Evolutionary conservation across 2,888 invertebrate genomes (phyloP).

Genomic region (Meteorus colon): DNA sequence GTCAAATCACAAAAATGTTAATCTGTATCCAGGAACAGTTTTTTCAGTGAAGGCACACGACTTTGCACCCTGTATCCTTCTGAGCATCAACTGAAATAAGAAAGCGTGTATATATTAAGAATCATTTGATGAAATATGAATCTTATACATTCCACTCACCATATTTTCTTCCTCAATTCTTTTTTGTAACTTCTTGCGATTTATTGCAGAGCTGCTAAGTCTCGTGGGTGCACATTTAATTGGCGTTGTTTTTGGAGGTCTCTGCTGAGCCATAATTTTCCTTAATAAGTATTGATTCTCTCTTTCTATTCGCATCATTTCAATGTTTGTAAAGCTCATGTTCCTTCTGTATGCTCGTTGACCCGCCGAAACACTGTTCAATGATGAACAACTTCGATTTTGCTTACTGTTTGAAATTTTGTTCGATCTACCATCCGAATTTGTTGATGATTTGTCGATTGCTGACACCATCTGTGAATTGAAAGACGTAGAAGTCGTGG

Average conservation of each 20-base stretch:
- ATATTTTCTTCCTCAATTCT: conserved; percentile 75
- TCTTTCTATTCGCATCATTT: conserved; percentile 72
- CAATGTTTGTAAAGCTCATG: conserved; percentile 73
- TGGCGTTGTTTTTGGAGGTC: conserved; percentile 51
- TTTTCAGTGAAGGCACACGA: conserved; percentile 57
- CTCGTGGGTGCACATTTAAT: conserved; percentile 49
- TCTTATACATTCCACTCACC: conserved; percentile 60
- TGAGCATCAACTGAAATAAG: conserved; percentile 62
- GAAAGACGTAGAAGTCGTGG: not conserved
- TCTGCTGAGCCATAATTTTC: conserved; percentile 71
- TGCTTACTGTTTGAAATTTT: conserved; percentile 13
- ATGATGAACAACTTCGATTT: not conserved
- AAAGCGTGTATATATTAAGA: conserved; percentile 20
- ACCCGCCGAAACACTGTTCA: conserved; percentile 41
- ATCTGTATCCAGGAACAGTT: conserved; percentile 57
- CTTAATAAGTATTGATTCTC: conserved; percentile 73
- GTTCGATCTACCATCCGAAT: not conserved
- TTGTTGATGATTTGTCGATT: not conserved
- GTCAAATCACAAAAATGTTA: conserved; percentile 56
- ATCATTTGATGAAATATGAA: not conserved
- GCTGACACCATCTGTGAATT: not conserved
- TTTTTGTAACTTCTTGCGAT: conserved; percentile 73
- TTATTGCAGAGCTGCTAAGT: conserved; percentile 73
- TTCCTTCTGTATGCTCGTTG: conserved; percentile 61
- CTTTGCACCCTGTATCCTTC: conserved; percentile 64